A percentile compares a stretch with the other conserved stretches of the same genome.
These are phyloP conservation scores for Smutsia gigantea DNA, from an alignment of 2,797 vertebrate genomes.

Conservation along the genomic window DNA sequence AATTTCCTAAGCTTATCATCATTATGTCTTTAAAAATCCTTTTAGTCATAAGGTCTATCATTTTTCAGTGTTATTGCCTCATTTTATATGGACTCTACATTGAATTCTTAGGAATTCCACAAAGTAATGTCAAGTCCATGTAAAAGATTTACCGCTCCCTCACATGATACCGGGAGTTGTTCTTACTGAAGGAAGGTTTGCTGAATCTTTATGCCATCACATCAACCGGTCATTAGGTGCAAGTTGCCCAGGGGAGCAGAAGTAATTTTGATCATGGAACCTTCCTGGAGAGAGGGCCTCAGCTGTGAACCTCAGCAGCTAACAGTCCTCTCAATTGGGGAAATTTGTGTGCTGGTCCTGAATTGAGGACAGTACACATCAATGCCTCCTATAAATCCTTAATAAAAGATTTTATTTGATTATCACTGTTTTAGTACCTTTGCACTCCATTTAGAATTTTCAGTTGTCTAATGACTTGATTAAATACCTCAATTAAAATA, in stretches of 20 bases:
- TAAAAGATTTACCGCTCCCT: conserved; percentile 1
- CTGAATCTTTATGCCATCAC: background rate
- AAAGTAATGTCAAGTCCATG: background rate
- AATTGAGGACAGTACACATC: background rate
- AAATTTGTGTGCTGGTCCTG: background rate
- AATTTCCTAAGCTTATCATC: background rate
- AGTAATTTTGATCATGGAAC: background rate
- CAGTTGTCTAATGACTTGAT: background rate
- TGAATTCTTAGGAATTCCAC: background rate
- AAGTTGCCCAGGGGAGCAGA: background rate
- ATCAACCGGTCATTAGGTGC: background rate
- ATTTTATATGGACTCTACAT: background rate
- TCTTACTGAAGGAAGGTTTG: background rate
- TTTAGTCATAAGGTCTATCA: background rate
- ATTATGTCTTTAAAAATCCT: background rate
- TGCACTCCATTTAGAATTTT: background rate
- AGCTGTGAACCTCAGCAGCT: background rate
- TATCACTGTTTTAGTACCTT: background rate
- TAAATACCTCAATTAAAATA: background rate
- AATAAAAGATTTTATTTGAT: background rate
- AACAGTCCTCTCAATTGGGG: background rate
- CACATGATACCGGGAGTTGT: background rate
- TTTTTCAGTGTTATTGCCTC: conserved; percentile 28
- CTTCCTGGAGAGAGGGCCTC: background rate
- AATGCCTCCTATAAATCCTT: background rate